Evolutionary conservation across 1,140 invertebrate genomes (phyloP).

Genomic region (Halesus radiatus): DNA sequence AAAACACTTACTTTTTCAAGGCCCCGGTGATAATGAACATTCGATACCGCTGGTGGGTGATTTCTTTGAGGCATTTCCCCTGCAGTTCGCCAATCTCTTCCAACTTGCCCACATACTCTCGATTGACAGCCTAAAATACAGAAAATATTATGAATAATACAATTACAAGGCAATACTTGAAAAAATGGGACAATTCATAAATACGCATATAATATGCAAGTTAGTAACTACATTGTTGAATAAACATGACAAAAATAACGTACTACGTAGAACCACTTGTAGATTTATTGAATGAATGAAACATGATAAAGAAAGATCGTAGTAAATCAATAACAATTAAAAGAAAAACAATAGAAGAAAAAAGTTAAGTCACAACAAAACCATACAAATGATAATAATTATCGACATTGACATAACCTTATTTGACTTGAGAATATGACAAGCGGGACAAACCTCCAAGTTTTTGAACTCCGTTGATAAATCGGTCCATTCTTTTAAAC

Average conservation of each 20-base stretch:
- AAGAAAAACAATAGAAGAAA: neutral
- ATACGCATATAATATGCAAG: conserved; percentile 4
- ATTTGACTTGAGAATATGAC: neutral
- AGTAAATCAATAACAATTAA: neutral
- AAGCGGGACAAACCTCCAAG: conserved; percentile 75
- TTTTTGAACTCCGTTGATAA: conserved; percentile 81
- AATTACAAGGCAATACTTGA: neutral
- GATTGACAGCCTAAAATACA: conserved; percentile 79
- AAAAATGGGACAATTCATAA: neutral
- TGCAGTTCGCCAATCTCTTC: conserved; percentile 88
- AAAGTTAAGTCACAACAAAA: neutral
- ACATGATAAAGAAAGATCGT: neutral
- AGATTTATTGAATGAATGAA: neutral
- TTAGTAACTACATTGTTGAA: neutral
- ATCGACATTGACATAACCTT: conserved; percentile 38
- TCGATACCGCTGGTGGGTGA: conserved; percentile 91
- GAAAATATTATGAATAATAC: conserved; percentile 37
- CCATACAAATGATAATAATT: neutral
- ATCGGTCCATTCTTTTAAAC: conserved; percentile 85
- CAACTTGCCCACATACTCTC: conserved; percentile 86
- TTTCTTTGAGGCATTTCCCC: conserved; percentile 88
- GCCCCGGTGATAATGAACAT: conserved; percentile 85
- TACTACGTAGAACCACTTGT: neutral
- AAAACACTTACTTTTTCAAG: conserved; percentile 78
- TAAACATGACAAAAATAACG: neutral